phyloP scores from a whole-genome alignment of 2,888 invertebrate genomes.

The Ptilodon capucinus region DNA sequence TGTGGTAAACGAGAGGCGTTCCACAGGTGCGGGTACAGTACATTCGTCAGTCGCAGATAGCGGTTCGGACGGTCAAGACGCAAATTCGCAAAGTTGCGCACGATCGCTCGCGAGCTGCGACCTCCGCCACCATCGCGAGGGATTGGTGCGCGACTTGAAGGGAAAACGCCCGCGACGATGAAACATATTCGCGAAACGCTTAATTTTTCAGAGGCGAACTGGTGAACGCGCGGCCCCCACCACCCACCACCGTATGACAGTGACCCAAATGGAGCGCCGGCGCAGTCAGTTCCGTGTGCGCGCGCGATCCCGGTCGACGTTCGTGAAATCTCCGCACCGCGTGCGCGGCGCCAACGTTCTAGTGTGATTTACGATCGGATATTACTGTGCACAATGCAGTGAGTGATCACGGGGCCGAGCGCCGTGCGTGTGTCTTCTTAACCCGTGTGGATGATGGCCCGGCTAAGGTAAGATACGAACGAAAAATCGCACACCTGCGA shows the following conservation, averaged over 20 bases:
- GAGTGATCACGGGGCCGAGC: conserved; percentile 59
- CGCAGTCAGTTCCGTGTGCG: conserved; percentile 80
- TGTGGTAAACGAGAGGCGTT: conserved; percentile 28
- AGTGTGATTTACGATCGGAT: conserved; percentile 70
- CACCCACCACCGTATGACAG: conserved; percentile 78
- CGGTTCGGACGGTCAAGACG: conserved; percentile 35
- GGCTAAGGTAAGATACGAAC: conserved; percentile 59
- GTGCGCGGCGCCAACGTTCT: conserved; percentile 55
- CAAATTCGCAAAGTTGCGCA: conserved; percentile 24
- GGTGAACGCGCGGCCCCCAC: conserved; percentile 72
- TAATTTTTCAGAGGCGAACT: conserved; percentile 76
- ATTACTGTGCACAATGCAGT: conserved; percentile 70
- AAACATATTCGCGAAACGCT: conserved; percentile 75
- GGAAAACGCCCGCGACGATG: conserved; percentile 73
- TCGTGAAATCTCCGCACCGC: conserved; percentile 31
- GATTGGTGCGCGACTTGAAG: conserved; percentile 65
- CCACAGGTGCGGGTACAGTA: conserved; percentile 19
- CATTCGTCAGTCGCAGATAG: conserved; percentile 42
- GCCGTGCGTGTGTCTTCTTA: conserved; percentile 44
- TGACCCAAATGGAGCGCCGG: conserved; percentile 80
- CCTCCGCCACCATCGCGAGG: conserved; percentile 35
- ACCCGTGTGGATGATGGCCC: conserved; percentile 53
- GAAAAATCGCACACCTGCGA: conserved; percentile 40
- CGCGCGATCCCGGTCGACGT: conserved; percentile 56
- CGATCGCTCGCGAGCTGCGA: conserved; percentile 17